Base-by-base conservation (phyloP, 2,113 vertebrate species). In the Brachypodius melanocephalos region DNA sequence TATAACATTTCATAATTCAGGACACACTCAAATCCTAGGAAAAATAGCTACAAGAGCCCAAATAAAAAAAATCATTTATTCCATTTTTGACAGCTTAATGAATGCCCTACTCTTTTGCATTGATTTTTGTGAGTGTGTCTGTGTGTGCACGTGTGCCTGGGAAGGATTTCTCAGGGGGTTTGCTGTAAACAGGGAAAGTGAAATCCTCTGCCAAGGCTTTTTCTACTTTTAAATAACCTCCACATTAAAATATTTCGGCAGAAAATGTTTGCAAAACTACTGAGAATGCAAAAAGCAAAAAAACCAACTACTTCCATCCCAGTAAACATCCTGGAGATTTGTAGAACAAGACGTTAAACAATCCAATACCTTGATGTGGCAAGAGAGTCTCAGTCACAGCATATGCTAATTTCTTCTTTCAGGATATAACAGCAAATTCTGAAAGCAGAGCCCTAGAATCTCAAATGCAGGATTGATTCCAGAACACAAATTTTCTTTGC, bases 31-130 rank as follows among this genome's bases (percentile, higher is more conserved):
- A 90, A 89, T 55, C 79, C 78, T 80, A 76, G 90, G 72, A 94
- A 96, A 96, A 96, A 91, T n/a, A 94, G 77, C 90, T 93, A 94
- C 93, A 91, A 90, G 87, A 96, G 69, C 85, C 75, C 45, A 95
- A 92, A 95, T 89, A 81, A 81, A 90, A 85, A 89, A 89, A 84
- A 34, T 75, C 54, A 90, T 95, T 94, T 97, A 91, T 96, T 95
- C 95, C 46, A 40, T 86, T 95, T 96, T 73, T 97, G 97, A 97
- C 96, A 97, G 90, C 82, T 95, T 97, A 97, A 97, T 85, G 93
- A 97, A 97, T 94, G 91, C 83, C 86, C 81, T 92, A 89, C 88
- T 96, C 95, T 90, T 96, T 96, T 95, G 85, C 96, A 97, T 95
- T 97, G 96, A 97, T 96, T 96, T 96, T 75, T 86, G 80, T 42